Evolutionary conservation across 2,888 invertebrate species (phyloP), one percentile per base, ranked within the genome.

Genomic region (Brenthis ino): DNA sequence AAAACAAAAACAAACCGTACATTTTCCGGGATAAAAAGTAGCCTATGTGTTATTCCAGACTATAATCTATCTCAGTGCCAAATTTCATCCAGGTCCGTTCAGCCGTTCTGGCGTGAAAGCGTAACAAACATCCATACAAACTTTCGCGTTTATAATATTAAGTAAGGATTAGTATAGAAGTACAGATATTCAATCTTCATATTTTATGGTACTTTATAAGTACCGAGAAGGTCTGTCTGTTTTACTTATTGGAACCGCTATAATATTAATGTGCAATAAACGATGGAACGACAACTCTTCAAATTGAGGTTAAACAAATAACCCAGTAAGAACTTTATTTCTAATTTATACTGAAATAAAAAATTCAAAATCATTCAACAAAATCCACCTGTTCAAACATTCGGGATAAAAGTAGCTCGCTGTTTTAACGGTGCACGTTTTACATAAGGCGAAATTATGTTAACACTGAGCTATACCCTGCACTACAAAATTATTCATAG

Each of bases 381-480:
- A 57, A 57, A 13, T 48, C 28, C 57, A 57, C 47, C 33, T 13
- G 47, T 33, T 48, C 8, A 14, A 61, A 14, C n/a, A 13, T 43
- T 33, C 14, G 12, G 28, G 61, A 63, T 63, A 28, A 48, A 53
- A 63, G 33, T 63, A 20, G 5, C n/a, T 33, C 6, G 53, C 51
- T 47, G 57, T 57, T 63, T 48, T 53, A 16, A 12, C 28, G 12
- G 33, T 20, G 48, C 16, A n/a, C 57, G 12, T 65, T 69, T 65
- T 57, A 47, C 53, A 63, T 69, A 20, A 57, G 65, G 47, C 16
- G 13, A 54, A 47, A 24, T 28, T 65, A 57, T 58, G 58, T 51
- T 54, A 47, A 66, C 58, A 24, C 24, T 13, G 6, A 14, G 5
- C n/a, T 47, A 28, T 53, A 58, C 16, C n/a, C 16, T 4, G 0